phyloP scores from a whole-genome alignment of 2,797 vertebrate genomes.

The Eulemur albifrons region DNA sequence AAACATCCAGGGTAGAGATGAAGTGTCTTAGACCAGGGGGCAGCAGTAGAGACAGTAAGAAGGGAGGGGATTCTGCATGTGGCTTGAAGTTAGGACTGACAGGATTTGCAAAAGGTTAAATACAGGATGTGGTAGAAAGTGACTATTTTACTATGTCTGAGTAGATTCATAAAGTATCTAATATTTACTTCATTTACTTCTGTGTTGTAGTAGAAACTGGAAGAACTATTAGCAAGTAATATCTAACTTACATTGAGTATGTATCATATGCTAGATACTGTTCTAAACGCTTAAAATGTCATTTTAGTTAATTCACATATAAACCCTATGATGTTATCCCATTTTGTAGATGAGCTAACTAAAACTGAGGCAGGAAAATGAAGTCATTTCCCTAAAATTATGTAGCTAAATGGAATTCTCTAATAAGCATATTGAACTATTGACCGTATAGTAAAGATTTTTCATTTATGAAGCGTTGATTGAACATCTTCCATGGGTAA shows the following conservation, averaged over 20 bases:
- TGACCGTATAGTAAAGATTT: neutral
- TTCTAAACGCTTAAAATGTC: neutral
- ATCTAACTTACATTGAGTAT: neutral
- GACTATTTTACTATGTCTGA: neutral
- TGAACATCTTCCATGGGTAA: neutral
- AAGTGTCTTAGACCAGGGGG: neutral
- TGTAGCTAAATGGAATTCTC: neutral
- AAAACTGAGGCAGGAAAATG: neutral
- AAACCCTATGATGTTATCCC: neutral
- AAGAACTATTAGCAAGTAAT: neutral
- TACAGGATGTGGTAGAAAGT: neutral
- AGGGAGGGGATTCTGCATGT: neutral
- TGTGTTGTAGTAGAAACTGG: neutral
- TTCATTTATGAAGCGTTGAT: neutral
- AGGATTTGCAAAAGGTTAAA: neutral
- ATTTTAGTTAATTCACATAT: neutral
- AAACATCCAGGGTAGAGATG: neutral
- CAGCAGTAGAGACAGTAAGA: neutral
- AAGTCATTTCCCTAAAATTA: neutral
- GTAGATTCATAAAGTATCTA: neutral
- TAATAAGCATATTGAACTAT: neutral
- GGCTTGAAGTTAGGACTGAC: neutral
- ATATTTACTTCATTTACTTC: neutral
- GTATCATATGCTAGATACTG: neutral
- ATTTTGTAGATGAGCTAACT: neutral